Base-by-base conservation (phyloP, 2,888 invertebrate genomes). In the Crepidodera aurea region DNA sequence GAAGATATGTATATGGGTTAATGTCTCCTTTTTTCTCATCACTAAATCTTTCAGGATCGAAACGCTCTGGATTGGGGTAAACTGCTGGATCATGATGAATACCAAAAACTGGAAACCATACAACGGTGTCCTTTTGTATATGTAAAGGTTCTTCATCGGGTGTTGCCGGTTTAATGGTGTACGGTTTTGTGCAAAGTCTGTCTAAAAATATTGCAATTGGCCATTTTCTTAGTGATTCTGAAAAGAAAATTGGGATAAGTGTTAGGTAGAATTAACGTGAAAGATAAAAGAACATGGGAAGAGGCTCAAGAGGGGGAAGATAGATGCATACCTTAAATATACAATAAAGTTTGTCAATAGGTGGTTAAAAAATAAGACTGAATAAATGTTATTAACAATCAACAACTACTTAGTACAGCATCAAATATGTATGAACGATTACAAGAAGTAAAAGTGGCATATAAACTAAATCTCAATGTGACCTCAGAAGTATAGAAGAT, bases 121-220 rank as follows among this genome's bases (percentile, higher is more conserved):
- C 42, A 0, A 67, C 42, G 7, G 71, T 72, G 1, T 79, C 83
- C 40, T 54, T 57, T 19, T 68, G 62, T 6, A 77, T 13, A 19
- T 64, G 66, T 7, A 76, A 19, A 0, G 72, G 69, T 37, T 62
- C 61, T 64, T 77, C 76, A 2, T 63, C 60, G 1, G 70, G 63
- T 3, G 50, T 51, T 32, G 32, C 58, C 2, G 77, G 69, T 48
- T 71, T 32, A 40, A 76, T 73, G 6, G 81, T 79, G 62, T 83
- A 86, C 0, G 78, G 69, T 58, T 84, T 84, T 0, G 78, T 78
- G 64, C 85, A 86, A 1, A 78, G 68, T 57, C 87, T 78, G 69
- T 87, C 86, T 66, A 82, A 68, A 0, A 82, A 62, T 0, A 82
- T 64, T 1, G 82, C 82, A 0, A 83, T 81, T 0, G 84, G 79